phyloP scores from a whole-genome alignment of 2,888 invertebrate species.

The Dendrolimus houi region DNA sequence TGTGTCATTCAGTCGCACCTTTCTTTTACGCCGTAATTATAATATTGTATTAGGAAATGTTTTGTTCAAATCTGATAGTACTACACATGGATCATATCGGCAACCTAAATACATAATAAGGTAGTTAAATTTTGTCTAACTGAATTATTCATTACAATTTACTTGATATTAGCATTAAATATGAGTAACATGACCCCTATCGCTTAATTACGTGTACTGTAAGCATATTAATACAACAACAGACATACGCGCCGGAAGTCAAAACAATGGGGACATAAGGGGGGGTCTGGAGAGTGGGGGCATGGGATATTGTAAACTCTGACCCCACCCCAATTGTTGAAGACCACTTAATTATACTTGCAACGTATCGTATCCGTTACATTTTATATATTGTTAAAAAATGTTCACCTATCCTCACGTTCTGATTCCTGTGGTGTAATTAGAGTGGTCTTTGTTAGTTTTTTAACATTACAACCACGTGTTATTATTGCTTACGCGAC shows the following conservation, averaged over 20 bases:
- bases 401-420: background rate
- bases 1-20: too few species aligned
- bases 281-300: conserved; percentile 21
- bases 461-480: too few species aligned
- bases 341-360: conserved; percentile 26
- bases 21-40: too few species aligned
- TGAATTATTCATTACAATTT: too few species aligned
- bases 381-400: background rate
- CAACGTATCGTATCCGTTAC: conserved; percentile 6
- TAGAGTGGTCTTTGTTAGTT: background rate
- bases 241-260: conserved; percentile 23
- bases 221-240: background rate
- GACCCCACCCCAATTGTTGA: conserved; percentile 26
- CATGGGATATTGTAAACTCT: conserved; percentile 29
- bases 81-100: too few species aligned
- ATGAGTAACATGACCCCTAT: background rate
- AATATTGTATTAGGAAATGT: too few species aligned
- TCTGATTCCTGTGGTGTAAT: background rate
- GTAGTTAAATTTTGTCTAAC: too few species aligned
- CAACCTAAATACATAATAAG: too few species aligned
- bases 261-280: conserved; percentile 22
- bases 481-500: too few species aligned
- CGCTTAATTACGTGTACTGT: background rate
- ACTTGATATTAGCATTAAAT: background rate
- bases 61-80: too few species aligned